A percentile compares a stretch with the other conserved stretches of the same genome.
Evolutionary conservation across 2,797 vertebrate genomes (phyloP).

Genomic region (Calcarius lapponicus): DNA sequence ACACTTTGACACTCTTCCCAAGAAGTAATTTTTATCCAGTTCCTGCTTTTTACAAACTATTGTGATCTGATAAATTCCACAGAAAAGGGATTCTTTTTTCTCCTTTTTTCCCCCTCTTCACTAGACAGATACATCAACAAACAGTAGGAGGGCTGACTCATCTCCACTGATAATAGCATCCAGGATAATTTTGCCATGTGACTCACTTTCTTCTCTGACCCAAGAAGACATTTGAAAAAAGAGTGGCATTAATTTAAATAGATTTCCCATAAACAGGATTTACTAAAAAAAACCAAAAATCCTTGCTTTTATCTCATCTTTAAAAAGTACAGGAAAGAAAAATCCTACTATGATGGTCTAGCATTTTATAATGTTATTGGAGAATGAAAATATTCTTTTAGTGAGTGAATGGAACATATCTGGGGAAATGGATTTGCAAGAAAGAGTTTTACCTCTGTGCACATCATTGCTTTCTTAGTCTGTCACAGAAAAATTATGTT

Average conservation of each 20-base stretch:
- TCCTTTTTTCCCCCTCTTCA: accelerated
- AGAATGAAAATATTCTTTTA: conserved; percentile 16
- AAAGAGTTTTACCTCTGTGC: neutral
- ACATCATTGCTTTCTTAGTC: neutral
- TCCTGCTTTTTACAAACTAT: neutral
- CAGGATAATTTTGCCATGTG: conserved; percentile 40
- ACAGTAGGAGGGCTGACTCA: conserved; percentile 39
- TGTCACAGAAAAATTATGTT: neutral
- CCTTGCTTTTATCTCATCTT: conserved; percentile 45
- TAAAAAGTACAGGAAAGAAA: neutral
- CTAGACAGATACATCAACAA: conserved; percentile 35
- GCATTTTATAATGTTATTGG: neutral
- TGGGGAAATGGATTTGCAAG: neutral
- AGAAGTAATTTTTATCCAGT: neutral
- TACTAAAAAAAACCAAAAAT: neutral
- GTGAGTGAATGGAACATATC: neutral
- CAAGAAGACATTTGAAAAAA: conserved; percentile 31
- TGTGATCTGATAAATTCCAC: neutral
- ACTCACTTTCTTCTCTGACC: conserved; percentile 53
- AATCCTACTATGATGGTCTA: neutral
- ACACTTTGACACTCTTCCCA: neutral
- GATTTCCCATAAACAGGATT: conserved; percentile 49
- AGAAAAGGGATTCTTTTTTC: neutral
- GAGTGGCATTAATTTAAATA: conserved; percentile 52
- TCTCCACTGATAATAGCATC: conserved; percentile 40